Conservation (phyloP, 2,797 vertebrate species). For the Argya squamiceps region DNA sequence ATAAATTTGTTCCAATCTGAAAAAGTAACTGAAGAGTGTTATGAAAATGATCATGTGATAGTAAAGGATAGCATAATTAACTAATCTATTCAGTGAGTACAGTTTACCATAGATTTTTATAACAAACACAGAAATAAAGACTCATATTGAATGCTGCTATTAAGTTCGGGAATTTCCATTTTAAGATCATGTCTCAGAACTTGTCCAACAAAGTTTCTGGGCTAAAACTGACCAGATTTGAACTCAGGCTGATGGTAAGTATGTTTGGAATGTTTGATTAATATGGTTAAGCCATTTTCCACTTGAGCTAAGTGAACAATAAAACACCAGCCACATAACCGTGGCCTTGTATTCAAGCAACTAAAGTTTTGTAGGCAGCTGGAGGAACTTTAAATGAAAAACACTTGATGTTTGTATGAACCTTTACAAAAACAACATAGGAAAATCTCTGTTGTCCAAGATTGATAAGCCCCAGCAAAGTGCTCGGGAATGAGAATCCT, state of each 20-base stretch:
- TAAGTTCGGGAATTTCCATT: not conserved
- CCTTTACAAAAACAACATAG: not conserved
- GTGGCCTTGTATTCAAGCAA: not conserved
- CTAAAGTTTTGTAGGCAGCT: not conserved
- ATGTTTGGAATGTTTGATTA: slow-evolving; percentile 61
- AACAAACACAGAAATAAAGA: not conserved
- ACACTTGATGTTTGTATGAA: slow-evolving; percentile 40
- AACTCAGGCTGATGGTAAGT: slow-evolving; percentile 26
- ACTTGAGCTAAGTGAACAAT: slow-evolving; percentile 24
- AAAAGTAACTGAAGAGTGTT: not conserved
- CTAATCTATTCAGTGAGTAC: not conserved
- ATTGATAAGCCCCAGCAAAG: not conserved
- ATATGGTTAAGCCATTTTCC: slow-evolving; percentile 44
- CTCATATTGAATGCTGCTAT: not conserved
- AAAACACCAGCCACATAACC: slow-evolving; percentile 17
- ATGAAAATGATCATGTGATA: not conserved
- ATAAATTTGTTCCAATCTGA: not conserved
- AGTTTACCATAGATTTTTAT: not conserved
- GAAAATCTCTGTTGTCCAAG: slow-evolving; percentile 9
- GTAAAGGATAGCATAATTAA: not conserved
- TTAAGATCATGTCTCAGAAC: not conserved
- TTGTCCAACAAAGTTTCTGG: slow-evolving; percentile 14
- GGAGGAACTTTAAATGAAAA: slow-evolving; percentile 38
- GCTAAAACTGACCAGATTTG: slow-evolving; percentile 37
- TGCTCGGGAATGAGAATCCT: not conserved